These are phyloP conservation scores for Pachyramphus minor DNA, from an alignment of 2,113 vertebrate species.

Conservation along the genomic window DNA sequence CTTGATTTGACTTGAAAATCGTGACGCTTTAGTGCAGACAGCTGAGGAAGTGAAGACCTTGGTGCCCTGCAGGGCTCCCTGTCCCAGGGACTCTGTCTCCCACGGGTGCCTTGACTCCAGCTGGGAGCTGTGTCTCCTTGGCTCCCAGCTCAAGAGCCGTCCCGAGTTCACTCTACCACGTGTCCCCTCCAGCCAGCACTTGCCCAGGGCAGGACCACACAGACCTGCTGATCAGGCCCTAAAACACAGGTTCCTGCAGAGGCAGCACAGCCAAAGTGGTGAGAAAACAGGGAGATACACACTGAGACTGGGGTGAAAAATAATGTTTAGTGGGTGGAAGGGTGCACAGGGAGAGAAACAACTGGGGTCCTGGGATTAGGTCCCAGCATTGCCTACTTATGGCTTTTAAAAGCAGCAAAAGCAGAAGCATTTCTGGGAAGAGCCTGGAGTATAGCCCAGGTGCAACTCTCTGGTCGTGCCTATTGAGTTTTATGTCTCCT, in stretches of 20 bases:
- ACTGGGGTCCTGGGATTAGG: not conserved
- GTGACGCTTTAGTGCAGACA: not conserved
- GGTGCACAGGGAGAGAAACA: not conserved
- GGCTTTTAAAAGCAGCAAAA: not conserved
- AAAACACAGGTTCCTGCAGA: not conserved
- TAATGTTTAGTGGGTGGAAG: not conserved
- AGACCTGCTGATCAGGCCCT: constrained; percentile 23
- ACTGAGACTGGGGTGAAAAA: not conserved
- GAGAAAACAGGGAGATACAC: not conserved
- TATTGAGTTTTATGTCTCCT: not conserved
- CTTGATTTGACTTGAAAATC: constrained; percentile 2
- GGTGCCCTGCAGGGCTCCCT: not conserved
- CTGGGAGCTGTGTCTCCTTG: not conserved
- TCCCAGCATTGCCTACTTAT: not conserved
- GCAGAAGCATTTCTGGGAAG: not conserved
- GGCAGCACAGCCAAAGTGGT: not conserved
- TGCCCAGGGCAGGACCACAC: not conserved
- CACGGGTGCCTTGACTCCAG: not conserved
- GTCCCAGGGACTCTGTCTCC: not conserved
- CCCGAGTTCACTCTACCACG: not conserved
- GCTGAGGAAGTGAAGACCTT: rapidly evolving
- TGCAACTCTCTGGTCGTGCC: not conserved
- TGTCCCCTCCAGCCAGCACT: not conserved
- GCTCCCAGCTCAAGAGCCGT: not conserved
- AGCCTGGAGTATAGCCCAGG: not conserved